Conservation (phyloP, 2,888 invertebrate species). For the Helicoverpa assulta region DNA sequence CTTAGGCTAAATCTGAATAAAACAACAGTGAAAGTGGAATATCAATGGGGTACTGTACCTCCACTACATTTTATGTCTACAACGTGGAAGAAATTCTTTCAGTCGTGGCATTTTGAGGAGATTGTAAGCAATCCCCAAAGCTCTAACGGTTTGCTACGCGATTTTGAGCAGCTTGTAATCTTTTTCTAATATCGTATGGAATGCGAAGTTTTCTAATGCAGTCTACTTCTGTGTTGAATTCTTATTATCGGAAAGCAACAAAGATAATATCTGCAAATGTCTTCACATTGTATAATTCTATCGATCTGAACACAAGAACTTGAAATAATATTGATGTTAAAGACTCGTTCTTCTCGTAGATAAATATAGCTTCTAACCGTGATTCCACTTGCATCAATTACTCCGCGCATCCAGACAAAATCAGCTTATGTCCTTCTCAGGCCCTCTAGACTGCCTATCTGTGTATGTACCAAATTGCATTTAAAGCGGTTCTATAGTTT, state of each 20-base stretch:
- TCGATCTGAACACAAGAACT: not conserved
- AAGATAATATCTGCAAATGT: constrained; percentile 14
- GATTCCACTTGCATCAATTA: too few species aligned
- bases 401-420: too few species aligned
- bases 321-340: constrained; percentile 31
- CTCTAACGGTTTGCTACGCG: constrained; percentile 22
- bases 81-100: constrained; percentile 15
- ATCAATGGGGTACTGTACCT: constrained; percentile 36
- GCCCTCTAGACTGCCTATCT: too few species aligned
- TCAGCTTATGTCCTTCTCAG: too few species aligned
- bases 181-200: constrained; percentile 9
- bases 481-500: too few species aligned
- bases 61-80: constrained; percentile 42
- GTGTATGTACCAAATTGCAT: too few species aligned
- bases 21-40: constrained; percentile 50
- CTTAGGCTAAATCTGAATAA: constrained; percentile 49
- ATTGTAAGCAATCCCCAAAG: constrained; percentile 16
- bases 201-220: not conserved
- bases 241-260: constrained; percentile 4
- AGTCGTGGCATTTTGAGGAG: constrained; percentile 1
- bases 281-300: not conserved
- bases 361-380: too few species aligned
- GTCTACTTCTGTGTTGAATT: not conserved
- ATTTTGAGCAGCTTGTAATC: constrained; percentile 6
- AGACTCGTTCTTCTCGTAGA: too few species aligned